A percentile compares a stretch with the other conserved stretches of the same genome.
Conservation (phyloP, 2,888 invertebrate genomes). For the Pammene fasciana region DNA sequence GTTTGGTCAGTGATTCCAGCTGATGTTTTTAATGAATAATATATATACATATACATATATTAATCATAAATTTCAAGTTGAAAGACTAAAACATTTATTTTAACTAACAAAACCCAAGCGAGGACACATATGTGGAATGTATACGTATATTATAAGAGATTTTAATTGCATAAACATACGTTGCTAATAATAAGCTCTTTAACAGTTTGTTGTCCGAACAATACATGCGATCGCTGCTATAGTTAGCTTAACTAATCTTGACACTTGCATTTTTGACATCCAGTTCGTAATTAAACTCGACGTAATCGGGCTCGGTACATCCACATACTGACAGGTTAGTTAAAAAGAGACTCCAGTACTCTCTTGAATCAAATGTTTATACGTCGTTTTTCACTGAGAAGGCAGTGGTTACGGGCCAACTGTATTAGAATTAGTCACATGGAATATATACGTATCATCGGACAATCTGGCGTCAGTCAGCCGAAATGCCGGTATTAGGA, state of each 20-base stretch:
- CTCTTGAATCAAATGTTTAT: not conserved
- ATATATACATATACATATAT: no score
- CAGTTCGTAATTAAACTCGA: slow-evolving; percentile 58
- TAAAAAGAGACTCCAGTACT: not conserved
- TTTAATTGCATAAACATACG: slow-evolving; percentile 45
- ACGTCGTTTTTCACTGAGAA: slow-evolving; percentile 8
- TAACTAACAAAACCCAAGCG: slow-evolving; percentile 6
- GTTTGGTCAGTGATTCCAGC: not conserved
- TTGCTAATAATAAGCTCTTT: slow-evolving; percentile 70
- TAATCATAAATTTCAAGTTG: no score
- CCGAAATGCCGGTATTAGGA: slow-evolving; percentile 40
- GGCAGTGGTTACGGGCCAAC: slow-evolving; percentile 26
- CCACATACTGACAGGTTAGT: slow-evolving; percentile 45
- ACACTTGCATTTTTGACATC: slow-evolving; percentile 65
- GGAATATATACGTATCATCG: slow-evolving; percentile 39
- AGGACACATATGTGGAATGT: slow-evolving; percentile 49
- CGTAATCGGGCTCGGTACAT: slow-evolving; percentile 51
- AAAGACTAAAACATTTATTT: no score
- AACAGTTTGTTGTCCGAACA: slow-evolving; percentile 68
- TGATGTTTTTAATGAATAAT: not conserved
- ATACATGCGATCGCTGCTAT: slow-evolving; percentile 60
- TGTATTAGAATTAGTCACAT: slow-evolving; percentile 40
- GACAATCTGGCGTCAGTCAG: slow-evolving; percentile 38
- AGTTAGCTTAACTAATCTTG: slow-evolving; percentile 63
- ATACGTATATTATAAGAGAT: slow-evolving; percentile 38